Percentiles rank a stretch among this genome's conserved stretches.
Conservation (phyloP, 2,797 vertebrate genomes). For the Eulemur rubriventer region DNA sequence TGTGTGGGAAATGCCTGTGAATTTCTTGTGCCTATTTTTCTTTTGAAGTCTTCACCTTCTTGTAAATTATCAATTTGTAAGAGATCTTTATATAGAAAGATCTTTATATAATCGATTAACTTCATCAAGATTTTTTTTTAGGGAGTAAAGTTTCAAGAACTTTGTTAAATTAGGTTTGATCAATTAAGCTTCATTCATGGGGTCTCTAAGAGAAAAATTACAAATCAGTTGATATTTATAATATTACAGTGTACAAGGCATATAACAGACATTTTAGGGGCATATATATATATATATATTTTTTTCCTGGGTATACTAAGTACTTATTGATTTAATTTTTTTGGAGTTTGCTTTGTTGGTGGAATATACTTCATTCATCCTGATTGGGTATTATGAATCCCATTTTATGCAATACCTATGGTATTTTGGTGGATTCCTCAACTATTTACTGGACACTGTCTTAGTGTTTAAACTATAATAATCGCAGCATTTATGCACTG, state of each 20-base stretch:
- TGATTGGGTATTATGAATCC: background rate
- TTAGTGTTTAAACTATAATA: constrained; percentile 28
- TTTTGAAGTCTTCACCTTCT: background rate
- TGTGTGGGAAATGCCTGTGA: background rate
- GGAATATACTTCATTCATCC: background rate
- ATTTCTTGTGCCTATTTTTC: background rate
- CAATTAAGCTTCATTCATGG: constrained; percentile 14
- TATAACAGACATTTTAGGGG: background rate
- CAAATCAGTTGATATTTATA: background rate
- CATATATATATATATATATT: background rate
- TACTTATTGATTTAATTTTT: background rate
- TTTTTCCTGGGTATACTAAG: background rate
- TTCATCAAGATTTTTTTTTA: background rate
- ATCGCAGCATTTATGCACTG: background rate
- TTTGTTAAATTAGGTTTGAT: background rate
- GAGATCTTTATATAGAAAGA: background rate
- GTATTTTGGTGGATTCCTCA: background rate
- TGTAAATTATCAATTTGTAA: constrained; percentile 10
- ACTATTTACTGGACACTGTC: background rate
- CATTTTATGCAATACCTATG: background rate
- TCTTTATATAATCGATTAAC: background rate
- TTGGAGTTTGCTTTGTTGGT: constrained; percentile 21
- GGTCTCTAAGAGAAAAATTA: constrained; percentile 34
- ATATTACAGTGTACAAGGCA: background rate
- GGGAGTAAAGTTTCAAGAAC: background rate